Evolutionary conservation across 2,113 vertebrate genomes (phyloP).

Genomic region (Tychaedon coryphoeus): DNA sequence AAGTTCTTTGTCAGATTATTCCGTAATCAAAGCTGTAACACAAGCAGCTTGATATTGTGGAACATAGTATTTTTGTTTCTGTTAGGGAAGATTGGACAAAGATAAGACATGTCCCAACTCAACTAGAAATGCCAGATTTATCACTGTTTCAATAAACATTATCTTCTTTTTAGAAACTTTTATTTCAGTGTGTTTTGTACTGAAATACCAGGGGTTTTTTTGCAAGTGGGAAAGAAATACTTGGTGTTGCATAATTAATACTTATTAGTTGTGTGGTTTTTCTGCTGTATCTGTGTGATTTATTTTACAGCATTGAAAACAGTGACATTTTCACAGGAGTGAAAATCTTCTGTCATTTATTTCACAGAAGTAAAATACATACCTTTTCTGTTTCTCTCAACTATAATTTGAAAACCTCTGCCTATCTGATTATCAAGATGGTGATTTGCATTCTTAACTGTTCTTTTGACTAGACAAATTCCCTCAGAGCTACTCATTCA

Average conservation of each 20-base stretch:
- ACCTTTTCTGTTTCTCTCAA: background rate
- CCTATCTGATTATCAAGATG: background rate
- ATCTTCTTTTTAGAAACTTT: background rate
- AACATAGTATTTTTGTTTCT: background rate
- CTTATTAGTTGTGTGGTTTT: background rate
- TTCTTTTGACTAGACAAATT: background rate
- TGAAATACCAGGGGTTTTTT: background rate
- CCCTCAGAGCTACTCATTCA: background rate
- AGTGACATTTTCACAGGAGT: background rate
- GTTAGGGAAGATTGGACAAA: background rate
- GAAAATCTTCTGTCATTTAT: background rate
- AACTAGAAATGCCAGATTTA: background rate
- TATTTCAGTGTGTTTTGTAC: background rate
- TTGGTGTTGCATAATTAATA: background rate
- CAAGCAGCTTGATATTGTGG: background rate
- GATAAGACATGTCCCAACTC: background rate
- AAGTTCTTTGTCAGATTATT: background rate
- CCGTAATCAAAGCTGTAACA: background rate
- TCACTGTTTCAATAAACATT: background rate
- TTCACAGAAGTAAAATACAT: background rate
- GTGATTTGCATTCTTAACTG: background rate
- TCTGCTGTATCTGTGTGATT: background rate
- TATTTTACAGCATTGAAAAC: background rate
- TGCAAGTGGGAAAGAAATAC: background rate
- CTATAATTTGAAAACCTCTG: background rate